Percentiles rank a stretch among this genome's conserved stretches.
phyloP scores from a whole-genome alignment of 35 echinoderm and acorn worm genomes.

The Diadema setosum region DNA sequence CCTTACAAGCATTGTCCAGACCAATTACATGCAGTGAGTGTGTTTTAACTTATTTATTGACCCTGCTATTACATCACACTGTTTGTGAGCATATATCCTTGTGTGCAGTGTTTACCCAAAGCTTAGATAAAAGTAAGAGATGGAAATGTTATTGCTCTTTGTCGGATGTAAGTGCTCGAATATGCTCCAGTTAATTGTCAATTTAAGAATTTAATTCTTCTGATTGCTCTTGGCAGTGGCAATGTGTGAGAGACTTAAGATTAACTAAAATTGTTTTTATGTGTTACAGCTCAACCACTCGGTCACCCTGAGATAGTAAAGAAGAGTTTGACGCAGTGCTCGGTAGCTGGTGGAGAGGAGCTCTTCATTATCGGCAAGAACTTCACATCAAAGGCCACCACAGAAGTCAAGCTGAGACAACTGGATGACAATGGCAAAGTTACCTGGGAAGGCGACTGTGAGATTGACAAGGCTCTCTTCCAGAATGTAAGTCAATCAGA shows the following conservation, averaged over 20 bases:
- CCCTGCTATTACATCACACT: too few species aligned
- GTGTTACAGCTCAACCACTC: conserved; percentile 79
- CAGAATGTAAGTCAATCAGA: conserved; percentile 88
- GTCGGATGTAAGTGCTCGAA: too few species aligned
- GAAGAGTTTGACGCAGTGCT: conserved; percentile 70
- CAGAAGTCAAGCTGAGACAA: conserved; percentile 81
- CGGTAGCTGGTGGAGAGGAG: conserved; percentile 84
- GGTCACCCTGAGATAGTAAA: conserved; percentile 97
- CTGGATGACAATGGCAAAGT: conserved; percentile 46
- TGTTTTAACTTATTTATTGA: too few species aligned
- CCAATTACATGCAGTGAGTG: conserved; percentile 97
- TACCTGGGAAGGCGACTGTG: conserved; percentile 74
- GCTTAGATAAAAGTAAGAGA: too few species aligned
- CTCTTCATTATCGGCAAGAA: conserved; percentile 98
- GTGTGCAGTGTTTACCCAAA: too few species aligned
- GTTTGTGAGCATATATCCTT: too few species aligned
- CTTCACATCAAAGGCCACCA: conserved; percentile 74
- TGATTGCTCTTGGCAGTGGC: too few species aligned
- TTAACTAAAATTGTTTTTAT: neutral
- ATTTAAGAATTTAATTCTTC: too few species aligned
- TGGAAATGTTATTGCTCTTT: too few species aligned
- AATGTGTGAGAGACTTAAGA: too few species aligned
- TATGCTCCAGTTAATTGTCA: too few species aligned
- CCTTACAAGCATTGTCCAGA: conserved; percentile 60
- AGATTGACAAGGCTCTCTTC: conserved; percentile 92